These are phyloP conservation scores for Bombus haemorrhoidalis DNA, from an alignment of 1,140 invertebrate species.

Conservation along the genomic window DNA sequence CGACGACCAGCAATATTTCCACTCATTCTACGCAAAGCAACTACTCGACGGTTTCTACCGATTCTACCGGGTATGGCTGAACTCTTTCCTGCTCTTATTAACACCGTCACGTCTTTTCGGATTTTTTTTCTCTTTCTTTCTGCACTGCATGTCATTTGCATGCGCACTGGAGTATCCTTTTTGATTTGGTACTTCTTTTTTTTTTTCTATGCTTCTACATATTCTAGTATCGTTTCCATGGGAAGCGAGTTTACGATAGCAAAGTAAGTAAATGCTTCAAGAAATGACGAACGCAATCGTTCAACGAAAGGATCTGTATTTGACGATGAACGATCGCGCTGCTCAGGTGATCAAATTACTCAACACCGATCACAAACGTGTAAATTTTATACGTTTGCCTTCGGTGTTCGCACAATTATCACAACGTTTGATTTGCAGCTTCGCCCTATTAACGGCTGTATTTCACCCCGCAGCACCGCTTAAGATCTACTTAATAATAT, in stretches of 20 bases:
- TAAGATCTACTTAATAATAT: conserved; percentile 20
- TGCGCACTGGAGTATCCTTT: neutral
- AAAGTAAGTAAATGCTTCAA: neutral
- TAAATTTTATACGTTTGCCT: neutral
- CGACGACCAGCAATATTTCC: conserved; percentile 82
- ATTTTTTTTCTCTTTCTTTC: conserved; percentile 1
- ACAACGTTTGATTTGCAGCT: neutral
- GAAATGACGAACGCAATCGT: neutral
- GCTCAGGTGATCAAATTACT: neutral
- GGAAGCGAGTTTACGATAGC: neutral
- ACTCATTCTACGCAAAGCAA: conserved; percentile 82
- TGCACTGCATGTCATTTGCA: conserved; percentile 11
- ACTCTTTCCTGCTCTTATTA: conserved; percentile 58
- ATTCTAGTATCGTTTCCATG: neutral
- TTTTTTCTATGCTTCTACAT: no score
- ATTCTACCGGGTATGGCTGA: conserved; percentile 82
- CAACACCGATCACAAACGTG: neutral
- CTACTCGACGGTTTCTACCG: conserved; percentile 82
- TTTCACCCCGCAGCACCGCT: conserved; percentile 16
- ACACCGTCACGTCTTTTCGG: conserved; percentile 9
- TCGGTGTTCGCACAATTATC: neutral
- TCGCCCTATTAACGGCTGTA: neutral
- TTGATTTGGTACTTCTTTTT: neutral
- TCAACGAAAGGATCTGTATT: neutral
- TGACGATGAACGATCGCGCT: neutral